Conservation (phyloP, 92 coral and sea anemone genomes). For the Heliopora coerulea region DNA sequence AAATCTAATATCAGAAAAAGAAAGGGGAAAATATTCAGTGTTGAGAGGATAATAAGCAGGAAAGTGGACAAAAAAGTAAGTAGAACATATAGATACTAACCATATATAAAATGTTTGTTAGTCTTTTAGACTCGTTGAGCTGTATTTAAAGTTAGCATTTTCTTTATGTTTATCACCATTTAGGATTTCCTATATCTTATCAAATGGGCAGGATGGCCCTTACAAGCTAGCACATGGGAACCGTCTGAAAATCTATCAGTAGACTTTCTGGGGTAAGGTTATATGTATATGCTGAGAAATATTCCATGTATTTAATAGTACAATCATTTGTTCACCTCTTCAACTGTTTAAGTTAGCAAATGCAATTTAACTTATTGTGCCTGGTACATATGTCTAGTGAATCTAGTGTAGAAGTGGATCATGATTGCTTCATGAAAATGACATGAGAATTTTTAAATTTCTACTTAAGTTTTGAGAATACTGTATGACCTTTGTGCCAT, state of each 20-base stretch:
- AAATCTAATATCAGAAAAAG: background rate
- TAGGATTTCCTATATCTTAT: conserved; percentile 7
- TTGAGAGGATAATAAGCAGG: conserved; percentile 11
- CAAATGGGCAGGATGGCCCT: conserved; percentile 13
- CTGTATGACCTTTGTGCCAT: too few relatives aligned
- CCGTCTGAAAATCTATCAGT: conserved; percentile 1
- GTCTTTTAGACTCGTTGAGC: too few relatives aligned
- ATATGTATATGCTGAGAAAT: background rate
- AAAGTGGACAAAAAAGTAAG: conserved; percentile 7
- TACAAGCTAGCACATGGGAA: conserved; percentile 15
- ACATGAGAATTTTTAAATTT: too few relatives aligned
- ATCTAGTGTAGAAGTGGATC: too few relatives aligned
- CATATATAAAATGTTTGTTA: background rate
- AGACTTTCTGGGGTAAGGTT: background rate
- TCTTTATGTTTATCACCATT: background rate
- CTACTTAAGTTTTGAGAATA: too few relatives aligned
- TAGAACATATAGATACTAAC: background rate
- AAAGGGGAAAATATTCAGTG: background rate
- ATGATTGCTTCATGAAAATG: too few relatives aligned
- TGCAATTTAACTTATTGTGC: too few relatives aligned
- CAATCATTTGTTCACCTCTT: too few relatives aligned
- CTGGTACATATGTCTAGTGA: too few relatives aligned
- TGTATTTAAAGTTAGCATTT: too few relatives aligned
- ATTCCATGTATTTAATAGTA: too few relatives aligned
- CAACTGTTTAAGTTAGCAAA: too few relatives aligned